A percentile compares a stretch with the other conserved stretches of the same genome.
phyloP scores from a whole-genome alignment of 2,797 vertebrate species.

The Lutjanus argentimaculatus region DNA sequence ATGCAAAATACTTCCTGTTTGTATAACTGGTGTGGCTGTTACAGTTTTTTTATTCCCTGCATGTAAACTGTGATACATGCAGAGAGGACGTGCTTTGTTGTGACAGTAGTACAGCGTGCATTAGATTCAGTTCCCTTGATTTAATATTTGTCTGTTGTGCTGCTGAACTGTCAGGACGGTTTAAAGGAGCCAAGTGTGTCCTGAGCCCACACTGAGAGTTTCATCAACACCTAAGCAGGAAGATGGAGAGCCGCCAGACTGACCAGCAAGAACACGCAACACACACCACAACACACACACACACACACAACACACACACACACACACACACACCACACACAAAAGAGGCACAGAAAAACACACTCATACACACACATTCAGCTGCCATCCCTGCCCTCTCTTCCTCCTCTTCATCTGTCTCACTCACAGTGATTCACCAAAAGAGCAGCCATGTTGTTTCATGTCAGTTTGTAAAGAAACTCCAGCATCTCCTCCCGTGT shows the following conservation, averaged over 20 bases:
- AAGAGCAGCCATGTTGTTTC: slow-evolving; percentile 24
- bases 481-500: background rate
- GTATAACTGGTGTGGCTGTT: too few species aligned
- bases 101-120: background rate
- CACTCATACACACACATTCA: slow-evolving; percentile 19
- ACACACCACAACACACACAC: slow-evolving; percentile 1
- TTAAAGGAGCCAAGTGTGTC: slow-evolving; percentile 29
- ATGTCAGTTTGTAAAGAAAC: background rate
- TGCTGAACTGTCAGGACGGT: background rate
- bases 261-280: slow-evolving; percentile 1
- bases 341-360: background rate
- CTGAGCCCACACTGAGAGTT: slow-evolving; percentile 56
- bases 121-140: background rate
- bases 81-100: background rate
- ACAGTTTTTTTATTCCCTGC: background rate
- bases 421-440: slow-evolving; percentile 14
- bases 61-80: background rate
- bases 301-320: slow-evolving; percentile 10
- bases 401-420: slow-evolving; percentile 24
- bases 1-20: too few species aligned
- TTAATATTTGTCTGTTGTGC: background rate
- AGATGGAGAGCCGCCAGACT: slow-evolving; percentile 50
- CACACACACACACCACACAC: slow-evolving; percentile 5
- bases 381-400: slow-evolving; percentile 7
- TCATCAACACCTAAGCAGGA: slow-evolving; percentile 71